Base-by-base conservation (phyloP, 2,113 vertebrate genomes). In the Apeltes quadracus region DNA sequence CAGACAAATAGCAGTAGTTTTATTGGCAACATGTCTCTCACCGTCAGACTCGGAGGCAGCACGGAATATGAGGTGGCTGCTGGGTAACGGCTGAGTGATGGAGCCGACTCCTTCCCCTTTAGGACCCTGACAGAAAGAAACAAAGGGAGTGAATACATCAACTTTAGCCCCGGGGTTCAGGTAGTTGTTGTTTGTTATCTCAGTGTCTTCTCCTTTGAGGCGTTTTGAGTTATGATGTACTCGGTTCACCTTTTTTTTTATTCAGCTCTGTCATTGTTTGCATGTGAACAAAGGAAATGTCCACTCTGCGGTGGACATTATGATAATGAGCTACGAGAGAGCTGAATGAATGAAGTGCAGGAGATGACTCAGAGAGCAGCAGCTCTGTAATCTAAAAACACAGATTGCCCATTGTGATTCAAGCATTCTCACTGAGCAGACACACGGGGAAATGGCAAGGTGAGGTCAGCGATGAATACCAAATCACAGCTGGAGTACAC, bases 51-150 rank as follows among this genome's bases (percentile, higher is more conserved):
- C 97, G 4, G 98, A 98, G 86, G 97, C 94, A 0, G 98, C 97
- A 44, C 98, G 94, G 89, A 99, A 96, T 86, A 99, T 99, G 91
- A 99, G 93, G 53, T 99, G 98, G 91, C 98, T 99, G 95, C 97
- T 94, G 85, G 98, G 97, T 91, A 99, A 92, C 0, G 98, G 98
- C 90, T 99, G 97, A 51, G 97, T 99, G 92, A 99, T 99, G 64
- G 98, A 98, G 68, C 98, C 98, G 78, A 99, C 98, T 12, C 95
- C 94, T 94, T 99, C 98, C 34, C 98, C 98, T 94, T 98, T 99
- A 66, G 98, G 98, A 84, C 98, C 98, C 98, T 99, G 92, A 58
- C 46, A 39, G 23, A 3, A 70, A 61, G 20, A 67, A 59, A 66
- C 27, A 78, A 51, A 62, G 20, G 44, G 46, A 53, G 14, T n/a